These are phyloP conservation scores for Therioaphis trifolii DNA, from an alignment of 2,888 invertebrate genomes.

Conservation along the genomic window DNA sequence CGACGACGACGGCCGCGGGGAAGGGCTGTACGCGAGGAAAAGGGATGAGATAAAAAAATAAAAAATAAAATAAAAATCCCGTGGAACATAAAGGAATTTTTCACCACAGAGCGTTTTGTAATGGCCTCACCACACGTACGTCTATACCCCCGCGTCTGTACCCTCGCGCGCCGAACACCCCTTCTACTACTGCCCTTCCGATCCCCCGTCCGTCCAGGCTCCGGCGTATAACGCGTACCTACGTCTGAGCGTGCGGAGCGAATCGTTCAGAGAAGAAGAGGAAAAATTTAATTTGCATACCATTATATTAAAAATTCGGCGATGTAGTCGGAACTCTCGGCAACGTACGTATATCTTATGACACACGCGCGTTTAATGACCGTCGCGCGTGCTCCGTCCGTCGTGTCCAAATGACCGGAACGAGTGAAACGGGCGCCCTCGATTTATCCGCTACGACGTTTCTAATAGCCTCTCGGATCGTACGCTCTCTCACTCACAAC, in stretches of 20 bases:
- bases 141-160: neutral
- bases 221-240: too few relatives aligned
- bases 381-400: neutral
- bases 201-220: neutral
- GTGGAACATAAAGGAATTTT: conserved; percentile 42
- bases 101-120: conserved; percentile 33
- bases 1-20: too few relatives aligned
- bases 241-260: too few relatives aligned
- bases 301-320: conserved; percentile 23
- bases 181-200: too few relatives aligned
- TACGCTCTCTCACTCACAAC: too few relatives aligned
- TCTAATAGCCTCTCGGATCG: too few relatives aligned
- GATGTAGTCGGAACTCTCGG: neutral
- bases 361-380: neutral
- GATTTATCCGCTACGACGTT: too few relatives aligned
- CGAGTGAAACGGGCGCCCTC: too few relatives aligned
- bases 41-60: conserved; percentile 35
- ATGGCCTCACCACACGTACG: neutral
- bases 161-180: too few relatives aligned
- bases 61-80: conserved; percentile 41
- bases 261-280: conserved; percentile 14
- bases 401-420: too few relatives aligned
- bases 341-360: neutral
- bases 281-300: conserved; percentile 44
- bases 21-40: neutral